Base-by-base conservation (phyloP, 2,113 vertebrate species). In the Peromyscus californicus region DNA sequence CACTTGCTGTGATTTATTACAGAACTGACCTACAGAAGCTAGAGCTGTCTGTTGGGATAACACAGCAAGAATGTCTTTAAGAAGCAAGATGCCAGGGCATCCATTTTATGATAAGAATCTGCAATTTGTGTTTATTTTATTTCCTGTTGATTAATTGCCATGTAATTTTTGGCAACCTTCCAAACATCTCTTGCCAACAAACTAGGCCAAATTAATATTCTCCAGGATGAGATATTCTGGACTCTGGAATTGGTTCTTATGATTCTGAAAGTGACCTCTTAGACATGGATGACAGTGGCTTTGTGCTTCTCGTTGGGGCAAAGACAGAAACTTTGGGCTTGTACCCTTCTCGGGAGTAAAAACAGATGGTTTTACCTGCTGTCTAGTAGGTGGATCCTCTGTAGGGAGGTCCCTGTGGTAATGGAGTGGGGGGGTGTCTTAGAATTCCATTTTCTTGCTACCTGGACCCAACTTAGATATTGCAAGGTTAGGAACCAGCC, bases 201-300 rank as follows among this genome's bases (percentile, higher is more conserved):
- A 98, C 89, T 98, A 97, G 96, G 97, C 96, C 96, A 98, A 98
- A 98, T 98, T 98, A 98, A 98, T 99, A 98, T 98, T 98, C 95
- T 98, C 87, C 94, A 98, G 97, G 95, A 98, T 98, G 98, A 98
- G 89, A 95, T 97, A 87, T 98, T 98, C 97, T 97, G 84, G 95
- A 98, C 98, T 98, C 98, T 97, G 90, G 98, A 98, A 97, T 97
- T 97, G 98, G 97, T 98, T 97, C 98, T 98, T 75, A 98, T 98
- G 96, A 96, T 98, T 96, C 97, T 92, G 90, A 95, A 98, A 98
- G 98, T 97, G 95, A 98, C 98, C 93, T 98, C 97, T 91, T 91
- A 69, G 90, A 94, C 95, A 59, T 54, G 96, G 82, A 96, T 85
- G 97, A n/a, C 70, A 65, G 74, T 96, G 95, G n/a, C 88, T 98